These are phyloP conservation scores for Hylia prasina DNA, from an alignment of 2,113 vertebrate genomes.

Conservation along the genomic window DNA sequence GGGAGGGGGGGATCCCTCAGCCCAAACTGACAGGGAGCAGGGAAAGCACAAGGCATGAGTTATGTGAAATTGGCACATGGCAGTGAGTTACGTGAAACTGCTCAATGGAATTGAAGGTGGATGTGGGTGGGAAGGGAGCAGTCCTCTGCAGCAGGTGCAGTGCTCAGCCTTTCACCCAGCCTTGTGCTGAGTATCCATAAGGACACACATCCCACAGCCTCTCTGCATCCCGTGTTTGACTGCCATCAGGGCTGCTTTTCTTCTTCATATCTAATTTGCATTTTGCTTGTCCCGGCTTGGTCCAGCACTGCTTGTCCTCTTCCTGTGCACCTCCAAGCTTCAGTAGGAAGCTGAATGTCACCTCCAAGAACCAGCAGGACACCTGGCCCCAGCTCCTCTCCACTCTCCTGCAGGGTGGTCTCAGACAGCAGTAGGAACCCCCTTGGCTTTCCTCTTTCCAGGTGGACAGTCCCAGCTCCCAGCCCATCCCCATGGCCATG, in stretches of 20 bases:
- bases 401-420: neutral
- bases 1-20: neutral
- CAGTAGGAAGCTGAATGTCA: neutral
- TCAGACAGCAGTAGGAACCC: neutral
- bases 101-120: neutral
- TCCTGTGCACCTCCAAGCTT: neutral
- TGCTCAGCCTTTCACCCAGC: neutral
- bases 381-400: neutral
- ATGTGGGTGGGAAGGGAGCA: neutral
- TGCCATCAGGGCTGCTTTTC: fast-evolving
- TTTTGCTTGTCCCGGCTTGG: neutral
- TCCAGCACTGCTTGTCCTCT: neutral
- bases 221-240: neutral
- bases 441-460: neutral
- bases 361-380: neutral
- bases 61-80: fast-evolving
- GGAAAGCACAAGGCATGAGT: neutral
- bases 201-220: neutral
- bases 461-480: neutral
- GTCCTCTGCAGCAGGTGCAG: neutral
- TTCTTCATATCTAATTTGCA: neutral
- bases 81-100: neutral
- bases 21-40: fast-evolving
- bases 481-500: fast-evolving
- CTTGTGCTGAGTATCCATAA: neutral